phyloP scores from a whole-genome alignment of 2,888 invertebrate species.

The Melangyna quadrimaculata region DNA sequence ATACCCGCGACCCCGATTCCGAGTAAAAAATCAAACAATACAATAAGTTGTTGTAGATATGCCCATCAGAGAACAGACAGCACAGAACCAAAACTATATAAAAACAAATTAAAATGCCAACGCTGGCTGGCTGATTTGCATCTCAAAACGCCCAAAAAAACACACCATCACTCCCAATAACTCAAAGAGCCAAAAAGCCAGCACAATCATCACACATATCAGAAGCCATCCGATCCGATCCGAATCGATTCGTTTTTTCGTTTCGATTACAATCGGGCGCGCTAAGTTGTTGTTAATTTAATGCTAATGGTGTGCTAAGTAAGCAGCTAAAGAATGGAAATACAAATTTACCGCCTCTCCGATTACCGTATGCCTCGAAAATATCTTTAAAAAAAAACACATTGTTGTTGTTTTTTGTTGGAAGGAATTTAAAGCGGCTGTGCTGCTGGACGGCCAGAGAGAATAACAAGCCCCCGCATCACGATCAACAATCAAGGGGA shows the following conservation, averaged over 20 bases:
- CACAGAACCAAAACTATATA: constrained; percentile 1
- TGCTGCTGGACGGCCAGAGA: constrained; percentile 21
- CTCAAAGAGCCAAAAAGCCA: constrained; percentile 41
- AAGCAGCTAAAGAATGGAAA: constrained; percentile 72
- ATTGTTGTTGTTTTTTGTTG: too few relatives aligned
- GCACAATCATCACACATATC: constrained; percentile 17
- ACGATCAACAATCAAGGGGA: constrained; percentile 40
- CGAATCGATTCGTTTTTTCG: constrained; percentile 65
- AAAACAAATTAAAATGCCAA: constrained; percentile 71
- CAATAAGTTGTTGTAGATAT: constrained; percentile 35
- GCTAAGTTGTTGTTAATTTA: constrained; percentile 72
- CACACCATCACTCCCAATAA: constrained; percentile 60
- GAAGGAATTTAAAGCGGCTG: constrained; percentile 23
- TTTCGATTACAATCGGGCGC: constrained; percentile 70
- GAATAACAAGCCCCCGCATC: constrained; percentile 34
- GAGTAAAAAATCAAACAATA: constrained; percentile 44
- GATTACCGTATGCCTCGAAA: constrained; percentile 65
- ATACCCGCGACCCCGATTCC: constrained; percentile 29
- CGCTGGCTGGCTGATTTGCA: constrained; percentile 64
- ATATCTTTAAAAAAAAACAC: constrained; percentile 41
- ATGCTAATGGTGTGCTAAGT: constrained; percentile 72
- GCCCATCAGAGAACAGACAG: too few relatives aligned
- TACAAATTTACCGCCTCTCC: constrained; percentile 72
- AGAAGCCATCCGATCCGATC: constrained; percentile 61
- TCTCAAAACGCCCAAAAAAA: constrained; percentile 62